Evolutionary conservation across 2,888 invertebrate species (phyloP), one percentile per base, ranked within the genome.

Genomic region (Apeira syringaria): DNA sequence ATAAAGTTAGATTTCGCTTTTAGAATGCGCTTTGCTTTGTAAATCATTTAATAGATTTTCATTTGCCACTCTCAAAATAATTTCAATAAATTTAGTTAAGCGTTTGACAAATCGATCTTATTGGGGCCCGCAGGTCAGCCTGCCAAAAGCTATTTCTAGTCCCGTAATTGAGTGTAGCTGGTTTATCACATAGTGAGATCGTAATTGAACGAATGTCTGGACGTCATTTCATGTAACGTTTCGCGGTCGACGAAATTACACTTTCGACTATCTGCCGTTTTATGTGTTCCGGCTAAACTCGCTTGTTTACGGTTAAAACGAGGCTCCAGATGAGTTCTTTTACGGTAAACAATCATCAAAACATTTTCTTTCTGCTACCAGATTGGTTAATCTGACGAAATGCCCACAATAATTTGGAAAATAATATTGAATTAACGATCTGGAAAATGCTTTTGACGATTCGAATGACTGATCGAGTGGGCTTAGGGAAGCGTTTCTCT

Each of bases 301-400:
- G 17, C 25, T 12, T 41, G 36, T 41, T 50, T 54, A 55, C 49
- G 48, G 61, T 53, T 52, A 51, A 55, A 64, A 64, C 51, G 44
- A 51, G 50, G 49, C 52, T 47, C 39, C 40, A 33, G 24, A 41
- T 28, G 47, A 45, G 20, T 50, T 42, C 40, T 27, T 45, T 47
- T 45, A 36, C 31, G 27, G 39, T 47, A 42, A 50, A 55, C 39
- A 44, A 24, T 2, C n/a, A 8, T 24, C 3, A 24, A 51, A 48
- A 39, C 39, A 33, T 50, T 53, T 47, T 42, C 45, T 46, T 52
- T 35, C 47, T 42, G 37, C 28, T n/a, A 27, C 20, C 25, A 38
- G 44, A 40, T 40, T 24, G 31, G 10, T 35, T 29, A 42, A 41
- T 46, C 40, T 44, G 33, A 31, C 33, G 18, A 22, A 32, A 37